Evolutionary conservation across 2,797 vertebrate genomes (phyloP), one percentile per base, ranked within the genome.

Genomic region (Iguana delicatissima): DNA sequence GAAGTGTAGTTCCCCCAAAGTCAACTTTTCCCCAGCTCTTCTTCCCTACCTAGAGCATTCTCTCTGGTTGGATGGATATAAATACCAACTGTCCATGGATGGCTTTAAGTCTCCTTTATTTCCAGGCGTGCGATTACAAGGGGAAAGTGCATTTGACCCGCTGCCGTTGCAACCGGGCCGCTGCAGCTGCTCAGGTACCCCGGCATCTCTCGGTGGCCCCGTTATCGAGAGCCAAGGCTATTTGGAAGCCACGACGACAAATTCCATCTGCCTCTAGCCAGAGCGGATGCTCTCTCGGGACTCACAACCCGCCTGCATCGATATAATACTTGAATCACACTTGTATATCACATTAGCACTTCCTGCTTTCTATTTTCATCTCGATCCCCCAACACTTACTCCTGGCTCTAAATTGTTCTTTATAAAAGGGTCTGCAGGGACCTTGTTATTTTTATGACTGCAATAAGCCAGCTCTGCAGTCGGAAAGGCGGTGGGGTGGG

Each of bases 391-490:
- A 77, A 94, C 95, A 90, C 94, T 95, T 95, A 95, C 93, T 94
- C 93, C 92, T 89, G 91, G 73, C 92, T 96, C 92, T 96, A 96
- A 96, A 96, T 96, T 96, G 96, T 95, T 96, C 96, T 95, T 96
- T 92, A 92, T 92, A 90, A 88, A 93, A 91, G 92, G 94, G 89
- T 97, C 95, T 96, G 93, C 94, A 90, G 97, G 97, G 97, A 97
- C 95, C 97, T 97, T 97, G 96, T 97, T 98, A 97, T 97, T 97
- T 98, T 97, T 96, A 97, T 96, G 96, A 95, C 95, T 96, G 92
- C 93, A 95, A 95, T 96, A 97, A 97, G 95, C 92, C 93, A 94
- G 96, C 94, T 95, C 96, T 95, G 86, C 80, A 93, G 94, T 94
- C 95, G 89, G 94, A 92, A 42, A 59, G 5, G 83, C 16, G 4